Evolutionary conservation across 2,888 invertebrate genomes (phyloP).

Genomic region (Eilema caniola): DNA sequence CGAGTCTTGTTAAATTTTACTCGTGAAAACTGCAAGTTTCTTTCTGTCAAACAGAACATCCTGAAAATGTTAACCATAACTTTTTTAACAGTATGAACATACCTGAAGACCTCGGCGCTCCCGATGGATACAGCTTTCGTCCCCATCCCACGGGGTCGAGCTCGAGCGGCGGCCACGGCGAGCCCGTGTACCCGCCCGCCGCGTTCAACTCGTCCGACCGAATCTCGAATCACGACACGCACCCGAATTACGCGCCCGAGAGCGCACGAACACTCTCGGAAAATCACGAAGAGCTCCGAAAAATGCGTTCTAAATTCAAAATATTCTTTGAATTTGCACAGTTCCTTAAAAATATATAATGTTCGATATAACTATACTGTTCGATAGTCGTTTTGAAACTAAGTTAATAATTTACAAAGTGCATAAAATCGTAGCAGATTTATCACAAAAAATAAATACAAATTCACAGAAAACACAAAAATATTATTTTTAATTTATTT

Average conservation of each 20-base stretch:
- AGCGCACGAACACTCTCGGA: constrained; percentile 74
- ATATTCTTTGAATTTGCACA: constrained; percentile 37
- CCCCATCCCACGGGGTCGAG: constrained; percentile 93
- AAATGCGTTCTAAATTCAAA: constrained; percentile 52
- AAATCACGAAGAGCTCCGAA: constrained; percentile 61
- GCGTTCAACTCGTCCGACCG: constrained; percentile 92
- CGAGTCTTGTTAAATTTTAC: background rate
- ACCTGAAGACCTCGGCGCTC: constrained; percentile 89
- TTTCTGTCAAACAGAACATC: background rate
- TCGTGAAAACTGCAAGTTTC: background rate
- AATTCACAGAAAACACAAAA: constrained; percentile 46
- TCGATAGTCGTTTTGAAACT: background rate
- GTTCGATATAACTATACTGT: background rate
- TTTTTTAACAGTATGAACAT: constrained; percentile 41
- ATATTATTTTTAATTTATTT: constrained; percentile 27
- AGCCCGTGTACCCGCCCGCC: constrained; percentile 92
- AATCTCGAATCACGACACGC: constrained; percentile 86
- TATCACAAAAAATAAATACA: constrained; percentile 30
- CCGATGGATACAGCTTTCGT: constrained; percentile 92
- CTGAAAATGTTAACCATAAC: background rate
- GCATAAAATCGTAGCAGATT: constrained; percentile 14
- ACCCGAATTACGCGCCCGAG: constrained; percentile 73
- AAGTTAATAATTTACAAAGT: constrained; percentile 19
- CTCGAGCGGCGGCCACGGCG: constrained; percentile 93
- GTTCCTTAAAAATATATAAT: background rate